These are phyloP conservation scores for Pluvialis apricaria DNA, from an alignment of 2,113 vertebrate genomes.

Conservation along the genomic window DNA sequence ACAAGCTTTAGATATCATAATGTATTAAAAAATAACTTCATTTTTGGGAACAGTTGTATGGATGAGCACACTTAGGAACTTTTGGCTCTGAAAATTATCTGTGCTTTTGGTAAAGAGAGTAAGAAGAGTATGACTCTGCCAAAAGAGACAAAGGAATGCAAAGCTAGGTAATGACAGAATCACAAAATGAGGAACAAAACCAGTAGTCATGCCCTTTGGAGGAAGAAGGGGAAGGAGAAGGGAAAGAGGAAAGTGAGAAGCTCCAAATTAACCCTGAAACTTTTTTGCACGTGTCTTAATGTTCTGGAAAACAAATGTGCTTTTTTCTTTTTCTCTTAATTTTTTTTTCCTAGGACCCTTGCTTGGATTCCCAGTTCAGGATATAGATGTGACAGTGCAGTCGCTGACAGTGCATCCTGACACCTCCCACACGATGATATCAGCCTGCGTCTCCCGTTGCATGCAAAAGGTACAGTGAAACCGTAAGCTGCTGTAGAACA, in stretches of 20 bases:
- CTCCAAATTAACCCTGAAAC: not conserved
- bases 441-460: slow-evolving; percentile 90
- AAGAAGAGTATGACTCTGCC: not conserved
- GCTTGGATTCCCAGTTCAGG: slow-evolving; percentile 87
- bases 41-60: not conserved
- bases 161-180: not conserved
- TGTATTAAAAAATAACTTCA: not conserved
- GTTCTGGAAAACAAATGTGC: not conserved
- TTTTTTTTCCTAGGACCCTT: slow-evolving; percentile 79
- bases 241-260: not conserved
- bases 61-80: not conserved
- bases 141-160: not conserved
- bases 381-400: slow-evolving; percentile 78
- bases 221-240: not conserved
- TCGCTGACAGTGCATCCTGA: slow-evolving; percentile 78
- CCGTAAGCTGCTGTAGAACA: not conserved
- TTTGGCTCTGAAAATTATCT: not conserved
- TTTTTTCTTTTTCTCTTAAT: not conserved
- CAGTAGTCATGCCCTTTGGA: rapidly evolving
- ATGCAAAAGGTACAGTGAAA: slow-evolving; percentile 82
- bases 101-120: not conserved
- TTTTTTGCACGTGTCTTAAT: not conserved
- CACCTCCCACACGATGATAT: slow-evolving; percentile 88
- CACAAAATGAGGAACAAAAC: not conserved
- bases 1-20: not conserved